A percentile compares a stretch with the other conserved stretches of the same genome.
Conservation (phyloP, 2,888 invertebrate genomes). For the Isotomurus palustris region DNA sequence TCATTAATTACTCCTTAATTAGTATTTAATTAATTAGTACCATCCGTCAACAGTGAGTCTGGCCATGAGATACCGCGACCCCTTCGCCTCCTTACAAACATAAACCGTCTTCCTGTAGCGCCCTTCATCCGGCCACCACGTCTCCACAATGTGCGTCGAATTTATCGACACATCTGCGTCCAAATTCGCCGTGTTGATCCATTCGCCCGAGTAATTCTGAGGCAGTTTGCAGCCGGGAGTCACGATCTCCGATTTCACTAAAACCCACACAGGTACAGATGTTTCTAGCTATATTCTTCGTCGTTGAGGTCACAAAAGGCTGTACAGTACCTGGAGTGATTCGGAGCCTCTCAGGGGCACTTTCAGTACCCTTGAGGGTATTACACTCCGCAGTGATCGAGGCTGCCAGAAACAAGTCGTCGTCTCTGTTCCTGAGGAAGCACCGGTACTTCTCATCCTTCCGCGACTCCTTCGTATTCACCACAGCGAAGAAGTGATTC, state of each 20-base stretch:
- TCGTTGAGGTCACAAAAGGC: too few species aligned
- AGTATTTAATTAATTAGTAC: conserved; percentile 51
- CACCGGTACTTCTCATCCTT: conserved; percentile 93
- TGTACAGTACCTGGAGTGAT: conserved; percentile 68
- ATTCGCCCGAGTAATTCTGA: conserved; percentile 87
- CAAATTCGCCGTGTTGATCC: conserved; percentile 96
- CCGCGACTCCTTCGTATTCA: conserved; percentile 90
- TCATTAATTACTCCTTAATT: neutral
- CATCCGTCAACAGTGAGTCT: conserved; percentile 92
- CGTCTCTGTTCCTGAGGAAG: conserved; percentile 88
- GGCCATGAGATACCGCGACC: conserved; percentile 90
- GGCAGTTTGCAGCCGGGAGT: conserved; percentile 87
- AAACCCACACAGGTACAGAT: too few species aligned
- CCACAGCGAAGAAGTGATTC: conserved; percentile 95
- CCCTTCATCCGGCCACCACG: conserved; percentile 88
- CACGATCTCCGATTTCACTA: conserved; percentile 75
- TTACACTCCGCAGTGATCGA: conserved; percentile 93
- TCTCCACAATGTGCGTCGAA: conserved; percentile 93
- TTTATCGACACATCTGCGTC: conserved; percentile 92
- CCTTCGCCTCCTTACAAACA: conserved; percentile 88
- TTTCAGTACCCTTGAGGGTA: conserved; percentile 84
- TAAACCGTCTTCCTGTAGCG: conserved; percentile 84
- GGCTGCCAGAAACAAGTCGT: conserved; percentile 84
- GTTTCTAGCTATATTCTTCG: too few species aligned
- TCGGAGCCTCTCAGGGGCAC: conserved; percentile 82